Evolutionary conservation across 2,113 vertebrate genomes (phyloP), one percentile per base, ranked within the genome.

Genomic region (Scomber colias): DNA sequence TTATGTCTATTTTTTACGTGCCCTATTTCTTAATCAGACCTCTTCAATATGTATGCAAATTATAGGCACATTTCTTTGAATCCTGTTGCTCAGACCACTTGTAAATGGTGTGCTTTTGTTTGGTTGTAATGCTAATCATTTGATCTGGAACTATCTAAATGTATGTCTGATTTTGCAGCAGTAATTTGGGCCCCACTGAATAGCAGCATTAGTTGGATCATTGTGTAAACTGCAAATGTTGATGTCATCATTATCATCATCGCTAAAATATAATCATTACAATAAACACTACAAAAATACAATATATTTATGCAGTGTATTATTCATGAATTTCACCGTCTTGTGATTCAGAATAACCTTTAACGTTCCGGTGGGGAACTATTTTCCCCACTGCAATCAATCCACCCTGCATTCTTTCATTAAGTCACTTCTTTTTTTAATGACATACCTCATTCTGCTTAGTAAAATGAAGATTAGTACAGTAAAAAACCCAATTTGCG

Each of bases 381-480:
- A 56, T 69, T 74, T 70, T 56, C 27, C 61, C 53, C 31, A 53
- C 31, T 75, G 74, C 86, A 71, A 88, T 89, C 83, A 76, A 81
- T 90, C 88, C 81, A 80, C 81, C 85, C 80, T n/a, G 72, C 82
- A 74, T 83, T 86, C 86, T 88, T 92, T 90, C 83, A 93, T 93
- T 89, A 81, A 87, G 79, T 88, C 82, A 50, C 76, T 84, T 49
- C 71, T 75, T 90, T 85, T 88, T 88, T 88, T 86, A 92, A 92
- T 89, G 88, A 73, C 90, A 83, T 86, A 81, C 91, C 89, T 92
- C 90, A 86, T 91, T 91, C 91, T 89, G 84, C 88, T 90, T 81
- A 86, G 85, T 81, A 90, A 91, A 92, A 92, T 86, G 84, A 92
- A 92, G 92, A 94, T 93, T 92, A 92, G 87, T 75, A 76, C 79